These are phyloP conservation scores for Zaprionus gabonicus DNA, from an alignment of 1,140 invertebrate species.

Conservation along the genomic window DNA sequence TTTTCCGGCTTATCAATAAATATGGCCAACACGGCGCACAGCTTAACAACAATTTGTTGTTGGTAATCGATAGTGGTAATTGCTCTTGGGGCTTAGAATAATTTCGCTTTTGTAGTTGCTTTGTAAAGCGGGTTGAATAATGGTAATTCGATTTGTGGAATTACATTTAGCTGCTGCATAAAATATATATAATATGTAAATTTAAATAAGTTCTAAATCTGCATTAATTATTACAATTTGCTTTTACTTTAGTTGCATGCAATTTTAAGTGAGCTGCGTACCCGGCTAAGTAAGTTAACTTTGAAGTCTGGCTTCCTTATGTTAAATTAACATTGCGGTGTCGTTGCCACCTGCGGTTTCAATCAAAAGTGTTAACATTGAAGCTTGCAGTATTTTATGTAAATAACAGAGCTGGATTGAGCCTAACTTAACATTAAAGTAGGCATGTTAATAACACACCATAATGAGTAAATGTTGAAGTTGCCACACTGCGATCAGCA, in stretches of 20 bases:
- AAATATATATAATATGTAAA: background rate
- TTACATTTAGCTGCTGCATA: background rate
- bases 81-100: background rate
- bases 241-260: background rate
- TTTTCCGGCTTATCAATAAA: conserved; percentile 1
- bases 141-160: background rate
- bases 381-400: background rate
- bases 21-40: background rate
- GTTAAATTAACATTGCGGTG: too few species aligned
- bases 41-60: conserved; percentile 7
- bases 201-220: background rate
- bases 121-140: background rate
- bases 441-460: too few species aligned
- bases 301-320: background rate
- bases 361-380: too few species aligned
- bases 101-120: background rate
- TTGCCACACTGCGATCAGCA: too few species aligned
- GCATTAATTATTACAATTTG: background rate
- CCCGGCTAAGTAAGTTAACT: background rate
- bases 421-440: too few species aligned
- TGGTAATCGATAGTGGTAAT: conserved; percentile 2
- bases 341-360: too few species aligned
- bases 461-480: too few species aligned
- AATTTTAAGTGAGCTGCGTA: background rate
- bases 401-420: background rate